These are phyloP conservation scores for Eidolon helvum DNA, from an alignment of 2,113 vertebrate species.

Conservation along the genomic window DNA sequence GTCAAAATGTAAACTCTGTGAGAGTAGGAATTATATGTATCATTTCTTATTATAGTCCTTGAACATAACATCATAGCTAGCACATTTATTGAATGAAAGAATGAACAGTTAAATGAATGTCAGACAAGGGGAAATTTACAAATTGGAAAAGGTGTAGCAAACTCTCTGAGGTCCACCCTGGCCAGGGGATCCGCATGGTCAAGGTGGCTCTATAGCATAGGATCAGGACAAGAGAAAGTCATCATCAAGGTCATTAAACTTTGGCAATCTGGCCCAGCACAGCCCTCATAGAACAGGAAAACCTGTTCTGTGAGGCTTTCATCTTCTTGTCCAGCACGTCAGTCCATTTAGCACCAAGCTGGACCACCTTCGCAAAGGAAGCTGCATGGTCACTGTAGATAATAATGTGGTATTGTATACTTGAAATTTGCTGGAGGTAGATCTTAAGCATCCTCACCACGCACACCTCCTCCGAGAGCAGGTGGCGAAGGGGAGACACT, in stretches of 20 bases:
- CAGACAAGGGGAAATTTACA: not conserved
- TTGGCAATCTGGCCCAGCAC: not conserved
- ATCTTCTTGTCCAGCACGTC: not conserved
- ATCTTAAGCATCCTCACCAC: not conserved
- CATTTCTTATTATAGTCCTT: not conserved
- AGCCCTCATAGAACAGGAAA: not conserved
- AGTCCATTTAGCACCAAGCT: not conserved
- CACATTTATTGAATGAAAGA: not conserved
- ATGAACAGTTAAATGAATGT: not conserved
- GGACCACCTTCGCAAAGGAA: not conserved
- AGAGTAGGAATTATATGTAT: not conserved
- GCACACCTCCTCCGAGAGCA: not conserved
- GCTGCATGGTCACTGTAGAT: not conserved
- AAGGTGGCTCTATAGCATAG: not conserved
- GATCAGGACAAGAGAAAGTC: not conserved
- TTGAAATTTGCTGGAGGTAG: not conserved
- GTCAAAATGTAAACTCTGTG: not conserved
- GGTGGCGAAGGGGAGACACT: not conserved
- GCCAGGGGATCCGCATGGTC: not conserved
- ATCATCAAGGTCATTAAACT: not conserved
- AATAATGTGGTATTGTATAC: too few species aligned
- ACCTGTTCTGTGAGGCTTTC: not conserved
- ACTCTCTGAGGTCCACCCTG: not conserved
- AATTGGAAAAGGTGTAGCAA: not conserved
- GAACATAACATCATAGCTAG: not conserved